Evolutionary conservation across 2,113 vertebrate species (phyloP).

Genomic region (Phrynocephalus versicolor): DNA sequence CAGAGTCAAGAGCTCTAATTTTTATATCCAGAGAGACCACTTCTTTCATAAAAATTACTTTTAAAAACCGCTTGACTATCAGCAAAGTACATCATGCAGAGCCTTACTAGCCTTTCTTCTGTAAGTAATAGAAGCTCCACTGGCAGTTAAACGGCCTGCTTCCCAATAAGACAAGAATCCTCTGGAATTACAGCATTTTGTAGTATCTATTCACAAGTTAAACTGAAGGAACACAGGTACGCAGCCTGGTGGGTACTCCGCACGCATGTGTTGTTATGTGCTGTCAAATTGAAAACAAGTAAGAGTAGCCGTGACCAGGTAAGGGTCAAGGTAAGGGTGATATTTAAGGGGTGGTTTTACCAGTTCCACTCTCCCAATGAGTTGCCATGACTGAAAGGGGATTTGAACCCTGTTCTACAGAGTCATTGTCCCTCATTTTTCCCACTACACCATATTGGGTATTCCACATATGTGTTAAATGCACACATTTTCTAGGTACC

Average conservation of each 20-base stretch:
- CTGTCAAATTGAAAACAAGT: too few species aligned
- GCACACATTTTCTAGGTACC: too few species aligned
- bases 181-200: neutral
- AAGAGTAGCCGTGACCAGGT: too few species aligned
- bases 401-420: too few species aligned
- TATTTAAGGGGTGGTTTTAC: too few species aligned
- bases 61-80: neutral
- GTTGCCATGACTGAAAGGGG: too few species aligned
- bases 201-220: neutral
- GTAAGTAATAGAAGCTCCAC: neutral
- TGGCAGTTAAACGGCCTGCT: neutral
- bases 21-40: neutral
- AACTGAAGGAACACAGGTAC: neutral
- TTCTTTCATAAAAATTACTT: neutral
- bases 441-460: too few species aligned
- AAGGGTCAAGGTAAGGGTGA: too few species aligned
- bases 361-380: too few species aligned
- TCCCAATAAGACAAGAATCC: neutral
- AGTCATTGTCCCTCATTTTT: too few species aligned
- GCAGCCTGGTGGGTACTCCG: neutral
- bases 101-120: neutral
- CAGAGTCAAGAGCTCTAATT: conserved; percentile 33
- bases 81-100: neutral
- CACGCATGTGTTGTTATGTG: neutral
- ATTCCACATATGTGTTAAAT: too few species aligned